phyloP scores from a whole-genome alignment of 2,888 invertebrate genomes.

The Melitaea athalia region DNA sequence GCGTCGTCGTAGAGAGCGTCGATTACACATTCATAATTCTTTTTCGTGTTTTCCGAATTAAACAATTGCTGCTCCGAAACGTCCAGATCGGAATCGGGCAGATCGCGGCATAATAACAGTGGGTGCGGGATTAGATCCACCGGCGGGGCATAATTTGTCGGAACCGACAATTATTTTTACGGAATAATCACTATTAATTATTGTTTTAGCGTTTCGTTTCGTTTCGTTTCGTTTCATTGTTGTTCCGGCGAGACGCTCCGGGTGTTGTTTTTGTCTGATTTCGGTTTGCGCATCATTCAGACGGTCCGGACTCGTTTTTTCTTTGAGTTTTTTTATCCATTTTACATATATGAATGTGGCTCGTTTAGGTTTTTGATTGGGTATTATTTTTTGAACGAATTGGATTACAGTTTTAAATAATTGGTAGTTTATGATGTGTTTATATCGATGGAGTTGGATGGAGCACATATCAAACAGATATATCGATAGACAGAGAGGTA shows the following conservation, averaged over 20 bases:
- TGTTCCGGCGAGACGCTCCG: constrained; percentile 31
- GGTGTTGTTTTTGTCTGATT: constrained; percentile 31
- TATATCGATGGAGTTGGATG: no score
- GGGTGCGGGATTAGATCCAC: constrained; percentile 55
- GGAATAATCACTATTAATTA: constrained; percentile 70
- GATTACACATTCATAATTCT: constrained; percentile 75
- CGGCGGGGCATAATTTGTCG: constrained; percentile 58
- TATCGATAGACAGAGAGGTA: background rate
- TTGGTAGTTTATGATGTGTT: background rate
- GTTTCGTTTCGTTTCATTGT: constrained; percentile 48
- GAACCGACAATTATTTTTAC: constrained; percentile 69
- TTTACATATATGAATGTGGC: constrained; percentile 16
- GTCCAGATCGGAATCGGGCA: constrained; percentile 66
- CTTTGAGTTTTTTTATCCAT: constrained; percentile 13
- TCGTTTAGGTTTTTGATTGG: constrained; percentile 12
- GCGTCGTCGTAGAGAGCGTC: constrained; percentile 44
- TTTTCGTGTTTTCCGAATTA: constrained; percentile 65
- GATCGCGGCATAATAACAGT: constrained; percentile 63
- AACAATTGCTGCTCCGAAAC: constrained; percentile 64
- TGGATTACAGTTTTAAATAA: background rate
- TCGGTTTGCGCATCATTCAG: constrained; percentile 25
- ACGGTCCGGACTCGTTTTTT: constrained; percentile 15
- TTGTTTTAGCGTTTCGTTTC: constrained; percentile 52
- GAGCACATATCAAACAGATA: background rate
- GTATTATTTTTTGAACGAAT: background rate